Base-by-base conservation (phyloP, 2,797 vertebrate genomes). In the Neostethus bicornis region DNA sequence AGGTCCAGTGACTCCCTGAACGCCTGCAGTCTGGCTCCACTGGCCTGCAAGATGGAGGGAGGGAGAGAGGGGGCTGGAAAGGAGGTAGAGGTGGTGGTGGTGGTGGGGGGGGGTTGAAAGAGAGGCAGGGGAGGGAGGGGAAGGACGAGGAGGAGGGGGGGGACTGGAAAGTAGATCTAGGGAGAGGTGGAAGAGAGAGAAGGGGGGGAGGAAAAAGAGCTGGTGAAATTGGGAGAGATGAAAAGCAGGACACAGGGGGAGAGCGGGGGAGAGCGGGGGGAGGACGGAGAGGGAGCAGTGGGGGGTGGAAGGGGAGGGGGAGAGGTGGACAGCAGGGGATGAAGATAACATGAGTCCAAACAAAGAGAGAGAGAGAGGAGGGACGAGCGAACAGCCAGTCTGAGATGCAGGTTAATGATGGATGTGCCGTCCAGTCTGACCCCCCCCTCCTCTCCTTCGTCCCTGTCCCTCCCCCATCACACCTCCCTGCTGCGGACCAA, bases 1-100 rank as follows among this genome's bases (percentile, higher is more conserved):
- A 89, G 88, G 88, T 88, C 87, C 86, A 89, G 83, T 87, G 85
- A 87, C 88, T 89, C 88, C 87, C 85, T 84, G 79, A 87, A 87
- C 85, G 88, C 88, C 88, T 87, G 84, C 85, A 89, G 88, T 88
- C 85, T 87, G 87, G 88, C 87, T 89, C 85, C 83, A 86, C 86
- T 85, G 85, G 84, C 85, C 86, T 85, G 85, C 85, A 89, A 89
- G 85, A 90, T 88, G 87, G 87, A 89, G 89, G 84, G 80, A 86
- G 85, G 84, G 81, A 80, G 73, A 77, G 66, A 29, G 59, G 75
- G 50, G 66, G 53, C 61, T 73, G 83, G 75, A 69, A 55, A 66
- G 51, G 69, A 69, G 76, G 56, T n/a, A n/a, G n/a, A n/a, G n/a
- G n/a, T n/a, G n/a, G n/a, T n/a, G n/a, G n/a, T n/a, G n/a, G n/a